Base-by-base conservation (phyloP, 2,888 invertebrate genomes). In the Glaucopsyche alexis region DNA sequence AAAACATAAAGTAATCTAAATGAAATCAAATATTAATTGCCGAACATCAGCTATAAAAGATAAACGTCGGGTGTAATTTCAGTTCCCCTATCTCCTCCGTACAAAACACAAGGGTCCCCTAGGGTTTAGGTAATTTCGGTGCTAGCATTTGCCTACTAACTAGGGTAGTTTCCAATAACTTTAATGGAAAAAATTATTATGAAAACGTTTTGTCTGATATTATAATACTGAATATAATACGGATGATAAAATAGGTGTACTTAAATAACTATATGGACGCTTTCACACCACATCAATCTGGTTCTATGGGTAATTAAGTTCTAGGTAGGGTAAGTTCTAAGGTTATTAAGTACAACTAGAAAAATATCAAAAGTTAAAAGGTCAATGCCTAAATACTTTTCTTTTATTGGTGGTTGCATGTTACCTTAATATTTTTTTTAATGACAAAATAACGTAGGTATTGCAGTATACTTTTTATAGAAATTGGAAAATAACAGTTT, bases 31-130 rank as follows among this genome's bases (percentile, higher is more conserved):
- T 52, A 52, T 52, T 52, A 16, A 19, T 19, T 55, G 55, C 16
- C 55, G 19, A 7, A 19, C 55, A 55, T 55, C 55, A 55, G 55
- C 55, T 55, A 55, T 55, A 55, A 55, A 19, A 55, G 55, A 16
- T 55, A 19, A 52, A 52, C 55, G 16, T 19, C 11, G 19, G 19
- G 19, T 16, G 52, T 52, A 52, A 52, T 52, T 52, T 16, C 42
- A 42, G 42, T 8, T 55, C 55, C 55, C 19, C 55, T 55, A 55
- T 55, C 55, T 19, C 42, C 55, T 19, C 3, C 6, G 42, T 7
- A 7, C 42, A 16, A 52, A 55, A 55, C 11, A 55, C 16, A 55
- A 55, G 55, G 55, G 55, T 55, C 55, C 55, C 55, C 55, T 19
- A 55, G 55, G 19, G 16, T 19, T 19, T 11, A 55, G 55, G 19